Evolutionary conservation across 53 echinoderm and acorn worm species (phyloP).

Genomic region (Arbacia lixula): DNA sequence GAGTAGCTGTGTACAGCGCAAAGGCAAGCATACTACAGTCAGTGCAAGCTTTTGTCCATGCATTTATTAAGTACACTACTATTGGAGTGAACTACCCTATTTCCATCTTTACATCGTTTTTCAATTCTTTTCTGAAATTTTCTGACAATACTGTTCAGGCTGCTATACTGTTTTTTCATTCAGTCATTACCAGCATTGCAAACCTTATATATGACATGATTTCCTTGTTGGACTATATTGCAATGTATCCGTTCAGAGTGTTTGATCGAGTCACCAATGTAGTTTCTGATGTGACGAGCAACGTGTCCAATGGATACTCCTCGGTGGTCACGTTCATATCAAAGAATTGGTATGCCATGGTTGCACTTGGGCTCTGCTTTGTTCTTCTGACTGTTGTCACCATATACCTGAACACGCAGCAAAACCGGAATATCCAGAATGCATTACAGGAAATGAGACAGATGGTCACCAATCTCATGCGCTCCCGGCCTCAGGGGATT

Average conservation of each 20-base stretch:
- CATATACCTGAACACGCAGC: constrained; percentile 9
- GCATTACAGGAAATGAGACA: constrained; percentile 11
- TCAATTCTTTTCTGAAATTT: not conserved
- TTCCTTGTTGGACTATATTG: not conserved
- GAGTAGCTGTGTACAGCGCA: not conserved
- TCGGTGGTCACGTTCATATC: not conserved
- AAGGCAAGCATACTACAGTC: not conserved
- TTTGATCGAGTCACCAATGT: not conserved
- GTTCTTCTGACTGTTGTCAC: constrained; percentile 4
- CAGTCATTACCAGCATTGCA: not conserved
- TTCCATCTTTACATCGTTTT: not conserved
- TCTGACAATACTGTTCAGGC: not conserved
- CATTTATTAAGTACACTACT: not conserved
- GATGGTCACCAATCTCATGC: constrained; percentile 10
- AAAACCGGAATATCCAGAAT: constrained; percentile 14
- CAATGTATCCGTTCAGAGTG: not conserved
- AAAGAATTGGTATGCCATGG: constrained; percentile 25
- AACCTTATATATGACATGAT: constrained; percentile 13
- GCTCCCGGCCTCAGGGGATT: not conserved
- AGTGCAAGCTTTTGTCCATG: not conserved
- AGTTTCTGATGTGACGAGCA: not conserved
- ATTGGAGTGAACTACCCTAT: constrained; percentile 12
- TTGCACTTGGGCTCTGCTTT: constrained; percentile 33
- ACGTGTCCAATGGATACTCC: not conserved
- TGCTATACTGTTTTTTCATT: not conserved